Percentiles rank a stretch among this genome's conserved stretches.
Evolutionary conservation across 2,888 invertebrate genomes (phyloP).

Genomic region (Acleris literana): DNA sequence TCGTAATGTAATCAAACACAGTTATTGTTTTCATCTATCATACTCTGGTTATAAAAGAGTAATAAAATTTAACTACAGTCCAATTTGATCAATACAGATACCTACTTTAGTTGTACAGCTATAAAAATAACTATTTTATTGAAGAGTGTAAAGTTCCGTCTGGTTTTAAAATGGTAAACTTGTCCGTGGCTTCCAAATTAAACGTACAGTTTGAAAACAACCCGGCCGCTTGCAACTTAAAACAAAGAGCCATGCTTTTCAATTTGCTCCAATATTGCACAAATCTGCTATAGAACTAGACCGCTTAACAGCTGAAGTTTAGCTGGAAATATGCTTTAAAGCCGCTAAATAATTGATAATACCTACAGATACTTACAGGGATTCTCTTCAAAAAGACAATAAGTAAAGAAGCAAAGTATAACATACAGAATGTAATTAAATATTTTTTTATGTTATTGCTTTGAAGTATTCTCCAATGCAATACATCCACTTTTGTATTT

Average conservation of each 20-base stretch:
- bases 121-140: neutral
- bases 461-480: too few species aligned
- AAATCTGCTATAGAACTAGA: conserved; percentile 14
- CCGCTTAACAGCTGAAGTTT: neutral
- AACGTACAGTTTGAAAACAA: conserved; percentile 23
- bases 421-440: too few species aligned
- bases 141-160: neutral
- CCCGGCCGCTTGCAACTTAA: conserved; percentile 15
- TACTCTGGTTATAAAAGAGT: conserved; percentile 1
- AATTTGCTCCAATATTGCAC: conserved; percentile 16
- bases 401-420: too few species aligned
- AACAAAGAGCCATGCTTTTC: conserved; percentile 25
- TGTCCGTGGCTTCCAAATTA: conserved; percentile 23
- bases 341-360: neutral
- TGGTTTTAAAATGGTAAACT: conserved; percentile 20
- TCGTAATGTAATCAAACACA: conserved; percentile 8
- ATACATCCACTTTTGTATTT: too few species aligned
- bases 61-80: conserved; percentile 3
- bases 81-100: neutral
- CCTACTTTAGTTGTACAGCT: neutral
- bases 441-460: too few species aligned
- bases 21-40: conserved; percentile 4
- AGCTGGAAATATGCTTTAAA: neutral
- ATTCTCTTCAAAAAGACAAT: too few species aligned
- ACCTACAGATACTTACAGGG: too few species aligned